These are phyloP conservation scores for Eurypyga helias DNA, from an alignment of 2,113 vertebrate species.

Conservation along the genomic window DNA sequence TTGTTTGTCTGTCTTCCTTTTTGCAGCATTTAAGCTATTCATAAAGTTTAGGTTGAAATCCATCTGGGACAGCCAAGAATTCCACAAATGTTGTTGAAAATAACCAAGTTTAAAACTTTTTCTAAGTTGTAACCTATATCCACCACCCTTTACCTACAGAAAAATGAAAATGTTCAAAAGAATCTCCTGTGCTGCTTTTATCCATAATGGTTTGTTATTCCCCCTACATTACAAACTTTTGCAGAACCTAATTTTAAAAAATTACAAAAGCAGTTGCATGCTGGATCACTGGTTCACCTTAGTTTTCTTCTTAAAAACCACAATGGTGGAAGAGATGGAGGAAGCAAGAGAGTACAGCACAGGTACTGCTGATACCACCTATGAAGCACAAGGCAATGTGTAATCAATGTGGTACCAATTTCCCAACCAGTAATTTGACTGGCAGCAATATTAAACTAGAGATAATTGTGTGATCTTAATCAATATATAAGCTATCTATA, in stretches of 20 bases:
- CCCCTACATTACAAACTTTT: not conserved
- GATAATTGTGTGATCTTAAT: not conserved
- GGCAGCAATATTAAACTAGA: not conserved
- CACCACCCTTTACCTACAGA: not conserved
- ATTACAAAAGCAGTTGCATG: not conserved
- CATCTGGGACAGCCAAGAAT: not conserved
- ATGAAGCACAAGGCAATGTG: not conserved
- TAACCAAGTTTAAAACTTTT: not conserved
- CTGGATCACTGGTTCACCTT: not conserved
- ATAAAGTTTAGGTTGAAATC: not conserved
- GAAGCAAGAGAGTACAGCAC: not conserved
- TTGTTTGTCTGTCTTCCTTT: not conserved
- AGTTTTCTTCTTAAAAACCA: not conserved
- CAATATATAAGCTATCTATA: not conserved
- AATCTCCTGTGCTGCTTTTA: not conserved
- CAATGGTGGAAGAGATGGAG: not conserved
- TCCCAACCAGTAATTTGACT: not conserved
- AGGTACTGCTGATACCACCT: not conserved
- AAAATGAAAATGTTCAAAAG: not conserved
- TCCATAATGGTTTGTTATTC: not conserved
- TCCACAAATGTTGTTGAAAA: not conserved
- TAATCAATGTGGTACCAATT: not conserved
- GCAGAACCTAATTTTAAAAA: not conserved
- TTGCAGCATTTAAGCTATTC: not conserved
- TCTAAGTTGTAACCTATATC: not conserved